Conservation (phyloP, 2,888 invertebrate genomes). For the Endomychus coccineus region DNA sequence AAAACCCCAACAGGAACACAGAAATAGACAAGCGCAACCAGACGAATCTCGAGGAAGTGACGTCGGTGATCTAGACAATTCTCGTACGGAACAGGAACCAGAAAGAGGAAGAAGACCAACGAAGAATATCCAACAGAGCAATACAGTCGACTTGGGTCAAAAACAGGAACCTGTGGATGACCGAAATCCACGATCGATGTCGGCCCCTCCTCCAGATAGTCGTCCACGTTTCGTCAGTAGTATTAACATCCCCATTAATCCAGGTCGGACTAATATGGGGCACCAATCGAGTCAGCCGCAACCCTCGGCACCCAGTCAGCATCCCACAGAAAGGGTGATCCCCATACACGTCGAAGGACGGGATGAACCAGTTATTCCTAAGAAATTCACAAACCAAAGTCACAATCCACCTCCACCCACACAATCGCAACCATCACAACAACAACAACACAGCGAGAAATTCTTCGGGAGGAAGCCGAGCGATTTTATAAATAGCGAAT, state of each 20-base stretch:
- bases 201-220: constrained; percentile 69
- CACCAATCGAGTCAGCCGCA: constrained; percentile 28
- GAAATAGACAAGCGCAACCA: constrained; percentile 6
- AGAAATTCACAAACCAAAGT: constrained; percentile 24
- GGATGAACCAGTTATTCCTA: constrained; percentile 68
- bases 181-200: constrained; percentile 66
- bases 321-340: constrained; percentile 67
- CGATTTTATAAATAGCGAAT: constrained; percentile 47
- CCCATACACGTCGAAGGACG: constrained; percentile 84
- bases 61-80: constrained; percentile 4
- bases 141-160: constrained; percentile 73
- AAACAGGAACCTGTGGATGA: constrained; percentile 53
- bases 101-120: constrained; percentile 29
- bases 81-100: constrained; percentile 30
- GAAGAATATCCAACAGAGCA: constrained; percentile 47
- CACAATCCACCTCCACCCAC: constrained; percentile 27
- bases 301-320: constrained; percentile 30
- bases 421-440: constrained; percentile 20
- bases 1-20: constrained; percentile 14
- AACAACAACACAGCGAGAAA: constrained; percentile 29
- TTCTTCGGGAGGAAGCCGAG: constrained; percentile 37
- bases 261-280: constrained; percentile 31
- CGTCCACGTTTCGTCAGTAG: constrained; percentile 37
- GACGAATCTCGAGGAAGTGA: constrained; percentile 18
- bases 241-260: constrained; percentile 38